Evolutionary conservation across 64 coral and sea anemone genomes (phyloP), one percentile per base, ranked within the genome.

Genomic region (Hydrozoanthus tunicans): DNA sequence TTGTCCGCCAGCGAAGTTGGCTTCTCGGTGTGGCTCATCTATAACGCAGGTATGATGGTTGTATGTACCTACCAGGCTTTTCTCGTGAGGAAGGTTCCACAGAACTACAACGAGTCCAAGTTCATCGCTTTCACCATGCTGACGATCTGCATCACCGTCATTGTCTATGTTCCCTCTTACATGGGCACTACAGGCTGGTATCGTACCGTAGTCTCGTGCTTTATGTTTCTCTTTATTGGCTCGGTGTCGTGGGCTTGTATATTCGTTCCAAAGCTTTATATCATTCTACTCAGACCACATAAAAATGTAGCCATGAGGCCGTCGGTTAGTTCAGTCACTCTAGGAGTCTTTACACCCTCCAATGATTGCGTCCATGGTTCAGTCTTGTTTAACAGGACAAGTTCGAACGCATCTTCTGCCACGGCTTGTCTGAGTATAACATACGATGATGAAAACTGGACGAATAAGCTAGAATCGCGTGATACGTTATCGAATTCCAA

Each of bases 61-160:
- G 92, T 94, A 0, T 94, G 92, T 24, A 94, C 92, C 1, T 94
- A 94, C 17, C 92, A 94, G 70, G 92, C 92, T 3, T 94, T 94
- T 56, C 79, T 94, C 6, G 92, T 94, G 1, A 59, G 92, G 9
- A 94, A 94, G 63, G 92, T 94, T 4, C 92, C 92, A 6, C 86
- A 94, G 58, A 94, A 94, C 53, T 94, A 94, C 17, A 94, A 94
- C 66, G 93, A 94, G 64, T 94, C 93, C 4, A 91, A 90, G 24
- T 80, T 94, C 32, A 94, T 94, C 6, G 93, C 93, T 14, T 94
- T 94, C 14, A 94, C 89, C 7, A 94, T 94, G 93, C 69, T 90
- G 7, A 94, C 93, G 6, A 79, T 91, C 26, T 94, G 93, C 15
- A 92, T 94, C 20, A 94, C 90, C 54, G 74, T 94, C 7, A 75